Conservation (phyloP, 2,797 vertebrate species). For the Cynopterus sphinx region DNA sequence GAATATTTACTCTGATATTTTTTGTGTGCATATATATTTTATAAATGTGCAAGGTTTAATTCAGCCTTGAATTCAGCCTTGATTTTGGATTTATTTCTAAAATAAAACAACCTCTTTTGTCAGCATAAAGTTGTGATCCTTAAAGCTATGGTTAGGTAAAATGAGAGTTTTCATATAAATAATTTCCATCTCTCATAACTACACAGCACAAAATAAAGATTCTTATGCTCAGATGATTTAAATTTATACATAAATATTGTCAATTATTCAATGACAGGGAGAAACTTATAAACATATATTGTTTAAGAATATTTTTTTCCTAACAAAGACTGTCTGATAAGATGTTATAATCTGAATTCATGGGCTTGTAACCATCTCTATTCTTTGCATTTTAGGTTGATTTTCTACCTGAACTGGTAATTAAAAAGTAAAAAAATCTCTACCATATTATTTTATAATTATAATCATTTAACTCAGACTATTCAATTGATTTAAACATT, state of each 20-base stretch:
- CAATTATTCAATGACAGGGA: neutral
- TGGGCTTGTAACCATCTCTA: neutral
- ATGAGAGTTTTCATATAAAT: neutral
- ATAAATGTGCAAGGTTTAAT: neutral
- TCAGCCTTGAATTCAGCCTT: neutral
- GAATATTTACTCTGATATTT: neutral
- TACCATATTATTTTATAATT: neutral
- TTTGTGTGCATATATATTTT: neutral
- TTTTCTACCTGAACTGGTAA: neutral
- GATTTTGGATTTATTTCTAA: conserved; percentile 34
- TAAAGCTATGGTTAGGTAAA: neutral
- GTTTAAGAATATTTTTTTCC: neutral
- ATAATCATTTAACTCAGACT: neutral
- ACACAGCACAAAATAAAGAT: neutral
- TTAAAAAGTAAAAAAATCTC: neutral
- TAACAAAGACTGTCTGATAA: neutral
- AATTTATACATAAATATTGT: neutral
- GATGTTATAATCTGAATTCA: neutral
- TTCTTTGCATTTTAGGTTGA: neutral
- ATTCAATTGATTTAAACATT: neutral
- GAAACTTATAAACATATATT: neutral
- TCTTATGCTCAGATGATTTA: neutral
- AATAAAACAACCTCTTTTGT: neutral
- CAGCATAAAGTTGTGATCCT: neutral
- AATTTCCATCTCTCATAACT: neutral